These are phyloP conservation scores for Latrodectus elegans DNA, from an alignment of 2,888 invertebrate genomes.

Conservation along the genomic window DNA sequence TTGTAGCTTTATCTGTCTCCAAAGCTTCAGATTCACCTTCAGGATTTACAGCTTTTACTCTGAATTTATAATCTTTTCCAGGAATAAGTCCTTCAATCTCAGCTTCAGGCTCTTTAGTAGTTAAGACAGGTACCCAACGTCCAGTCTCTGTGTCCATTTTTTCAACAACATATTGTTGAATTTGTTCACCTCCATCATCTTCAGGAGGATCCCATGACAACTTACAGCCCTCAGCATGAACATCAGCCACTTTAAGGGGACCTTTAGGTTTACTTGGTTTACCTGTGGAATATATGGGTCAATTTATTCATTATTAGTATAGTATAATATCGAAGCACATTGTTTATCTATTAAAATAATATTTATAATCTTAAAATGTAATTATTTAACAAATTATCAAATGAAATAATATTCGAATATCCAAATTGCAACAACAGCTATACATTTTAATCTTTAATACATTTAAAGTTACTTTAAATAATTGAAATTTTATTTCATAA, in stretches of 20 bases:
- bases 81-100: conserved; percentile 93
- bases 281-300: conserved; percentile 77
- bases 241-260: conserved; percentile 92
- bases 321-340: no score
- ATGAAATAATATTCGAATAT: no score
- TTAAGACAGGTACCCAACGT: conserved; percentile 93
- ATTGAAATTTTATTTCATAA: no score
- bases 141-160: conserved; percentile 95
- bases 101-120: conserved; percentile 84
- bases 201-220: conserved; percentile 97
- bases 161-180: conserved; percentile 95
- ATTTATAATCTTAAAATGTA: no score
- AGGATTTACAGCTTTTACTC: conserved; percentile 96
- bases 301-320: no score
- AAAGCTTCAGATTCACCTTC: conserved; percentile 98
- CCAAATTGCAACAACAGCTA: no score
- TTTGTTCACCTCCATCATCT: conserved; percentile 95
- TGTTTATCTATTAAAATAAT: no score
- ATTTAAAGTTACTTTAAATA: no score
- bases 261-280: conserved; percentile 95
- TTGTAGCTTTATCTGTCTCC: conserved; percentile 89
- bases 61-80: conserved; percentile 98
- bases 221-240: conserved; percentile 93
- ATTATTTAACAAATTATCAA: no score
- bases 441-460: no score